phyloP scores from a whole-genome alignment of 2,113 vertebrate species.

The Tor tambroides region DNA sequence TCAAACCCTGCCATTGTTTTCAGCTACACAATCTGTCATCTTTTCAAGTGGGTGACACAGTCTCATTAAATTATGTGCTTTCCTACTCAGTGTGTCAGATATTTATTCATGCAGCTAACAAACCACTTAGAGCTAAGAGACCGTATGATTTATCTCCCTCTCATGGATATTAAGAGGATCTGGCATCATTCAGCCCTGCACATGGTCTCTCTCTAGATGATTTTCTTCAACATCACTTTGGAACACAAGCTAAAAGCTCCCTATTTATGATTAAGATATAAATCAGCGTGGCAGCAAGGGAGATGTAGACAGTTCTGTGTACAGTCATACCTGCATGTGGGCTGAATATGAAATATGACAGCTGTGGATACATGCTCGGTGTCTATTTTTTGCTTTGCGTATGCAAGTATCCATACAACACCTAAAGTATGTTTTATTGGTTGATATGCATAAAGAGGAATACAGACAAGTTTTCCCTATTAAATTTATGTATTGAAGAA shows the following conservation, averaged over 20 bases:
- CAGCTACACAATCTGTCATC: conserved; percentile 4
- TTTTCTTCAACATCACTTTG: background rate
- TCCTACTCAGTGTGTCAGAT: conserved; percentile 6
- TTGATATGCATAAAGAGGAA: no score
- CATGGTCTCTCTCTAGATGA: background rate
- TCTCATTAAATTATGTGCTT: conserved; percentile 22
- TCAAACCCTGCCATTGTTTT: background rate
- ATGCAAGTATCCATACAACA: background rate
- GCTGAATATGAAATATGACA: conserved; percentile 16
- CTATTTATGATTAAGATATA: conserved; percentile 10
- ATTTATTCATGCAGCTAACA: conserved; percentile 33
- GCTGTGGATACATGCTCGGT: background rate
- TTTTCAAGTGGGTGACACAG: conserved; percentile 19
- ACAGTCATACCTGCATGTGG: background rate
- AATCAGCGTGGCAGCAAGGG: background rate
- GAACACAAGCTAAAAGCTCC: conserved; percentile 13
- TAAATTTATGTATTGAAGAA: background rate
- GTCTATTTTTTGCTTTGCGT: background rate
- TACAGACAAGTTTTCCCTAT: background rate
- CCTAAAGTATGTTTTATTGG: background rate
- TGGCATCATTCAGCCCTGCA: background rate
- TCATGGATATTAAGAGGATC: conserved; percentile 9
- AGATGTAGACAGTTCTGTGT: background rate
- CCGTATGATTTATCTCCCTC: background rate
- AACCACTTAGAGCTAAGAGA: conserved; percentile 25